phyloP scores from a whole-genome alignment of 64 coral and sea anemone species.

The Montipora capricornis region DNA sequence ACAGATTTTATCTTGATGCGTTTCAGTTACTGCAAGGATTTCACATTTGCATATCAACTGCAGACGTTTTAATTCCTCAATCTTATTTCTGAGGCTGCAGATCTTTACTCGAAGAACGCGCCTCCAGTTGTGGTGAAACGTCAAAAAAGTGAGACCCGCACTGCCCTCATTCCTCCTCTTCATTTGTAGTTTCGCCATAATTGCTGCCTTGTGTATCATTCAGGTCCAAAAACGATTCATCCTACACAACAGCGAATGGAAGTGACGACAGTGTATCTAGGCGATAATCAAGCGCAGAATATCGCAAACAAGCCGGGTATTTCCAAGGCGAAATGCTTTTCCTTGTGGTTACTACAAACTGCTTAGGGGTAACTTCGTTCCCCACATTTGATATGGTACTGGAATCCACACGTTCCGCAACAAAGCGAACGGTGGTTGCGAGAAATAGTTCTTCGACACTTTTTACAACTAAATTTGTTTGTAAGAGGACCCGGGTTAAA shows the following conservation, averaged over 20 bases:
- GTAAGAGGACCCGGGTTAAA: background rate
- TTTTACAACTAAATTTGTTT: background rate
- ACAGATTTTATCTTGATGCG: too few species aligned
- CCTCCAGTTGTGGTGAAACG: background rate
- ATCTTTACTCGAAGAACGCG: background rate
- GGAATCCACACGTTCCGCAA: background rate
- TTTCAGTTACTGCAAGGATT: too few species aligned
- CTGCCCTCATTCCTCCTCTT: too few species aligned
- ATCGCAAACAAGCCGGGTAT: background rate
- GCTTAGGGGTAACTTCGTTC: background rate
- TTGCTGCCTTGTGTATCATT: background rate
- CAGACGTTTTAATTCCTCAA: too few species aligned
- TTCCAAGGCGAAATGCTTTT: background rate
- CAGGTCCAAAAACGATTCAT: background rate
- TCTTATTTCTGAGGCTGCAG: background rate
- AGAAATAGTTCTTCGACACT: constrained; percentile 41
- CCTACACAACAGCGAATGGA: background rate
- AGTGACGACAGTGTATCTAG: background rate
- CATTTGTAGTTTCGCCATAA: background rate
- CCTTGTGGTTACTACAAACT: background rate
- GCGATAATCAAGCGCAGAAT: background rate
- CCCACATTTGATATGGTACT: constrained; percentile 48
- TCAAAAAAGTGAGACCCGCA: background rate
- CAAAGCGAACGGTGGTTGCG: constrained; percentile 18
- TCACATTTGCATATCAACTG: too few species aligned